A percentile compares a stretch with the other conserved stretches of the same genome.
Evolutionary conservation across 2,113 vertebrate species (phyloP).

Genomic region (Geococcyx californianus): DNA sequence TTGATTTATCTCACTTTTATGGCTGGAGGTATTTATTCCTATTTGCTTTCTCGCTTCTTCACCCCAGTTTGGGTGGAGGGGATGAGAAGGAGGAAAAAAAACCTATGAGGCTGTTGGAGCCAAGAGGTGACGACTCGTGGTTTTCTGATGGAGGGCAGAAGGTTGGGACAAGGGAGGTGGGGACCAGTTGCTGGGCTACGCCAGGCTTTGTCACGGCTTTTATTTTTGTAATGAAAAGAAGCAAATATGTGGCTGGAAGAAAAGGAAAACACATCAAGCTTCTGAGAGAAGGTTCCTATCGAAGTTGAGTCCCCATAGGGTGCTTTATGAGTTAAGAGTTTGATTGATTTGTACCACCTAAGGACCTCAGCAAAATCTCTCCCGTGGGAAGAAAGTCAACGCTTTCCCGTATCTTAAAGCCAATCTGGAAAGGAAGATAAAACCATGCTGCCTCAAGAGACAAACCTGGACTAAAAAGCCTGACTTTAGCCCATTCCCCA

Average conservation of each 20-base stretch:
- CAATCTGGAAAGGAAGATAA: constrained; percentile 34
- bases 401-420: background rate
- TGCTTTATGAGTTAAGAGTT: constrained; percentile 40
- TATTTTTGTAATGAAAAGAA: background rate
- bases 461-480: background rate
- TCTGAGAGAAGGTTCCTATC: constrained; percentile 28
- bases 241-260: background rate
- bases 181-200: background rate
- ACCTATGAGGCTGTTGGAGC: background rate
- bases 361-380: constrained; percentile 56
- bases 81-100: background rate
- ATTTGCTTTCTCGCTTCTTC: constrained; percentile 59
- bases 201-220: background rate
- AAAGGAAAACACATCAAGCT: constrained; percentile 36
- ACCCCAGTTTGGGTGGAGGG: background rate
- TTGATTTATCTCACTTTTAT: constrained; percentile 74
- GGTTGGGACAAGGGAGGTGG: background rate
- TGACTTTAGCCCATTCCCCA: background rate
- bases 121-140: constrained; percentile 29
- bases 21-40: constrained; percentile 68
- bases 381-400: constrained; percentile 30
- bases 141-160: background rate
- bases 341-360: constrained; percentile 50
- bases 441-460: background rate
- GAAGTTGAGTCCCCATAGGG: constrained; percentile 19